Percentiles rank a stretch among this genome's conserved stretches.
phyloP scores from a whole-genome alignment of 2,113 vertebrate genomes.

The Atrichornis clamosus region DNA sequence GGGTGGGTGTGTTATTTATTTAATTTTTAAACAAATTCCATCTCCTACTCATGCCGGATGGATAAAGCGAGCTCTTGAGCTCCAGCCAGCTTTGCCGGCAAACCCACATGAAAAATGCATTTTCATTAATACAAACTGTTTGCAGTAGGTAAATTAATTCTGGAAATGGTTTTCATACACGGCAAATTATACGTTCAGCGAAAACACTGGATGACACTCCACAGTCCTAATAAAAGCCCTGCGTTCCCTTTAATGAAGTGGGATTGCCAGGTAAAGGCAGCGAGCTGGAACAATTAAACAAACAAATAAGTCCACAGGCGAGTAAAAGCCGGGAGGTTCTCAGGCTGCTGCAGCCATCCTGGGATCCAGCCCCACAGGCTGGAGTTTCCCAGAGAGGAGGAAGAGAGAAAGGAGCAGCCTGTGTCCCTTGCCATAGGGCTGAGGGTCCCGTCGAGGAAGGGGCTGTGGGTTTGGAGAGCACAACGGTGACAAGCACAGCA shows the following conservation, averaged over 20 bases:
- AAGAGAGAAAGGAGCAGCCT: background rate
- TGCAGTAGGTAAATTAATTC: constrained; percentile 76
- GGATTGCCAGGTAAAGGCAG: constrained; percentile 1
- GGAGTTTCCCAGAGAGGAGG: background rate
- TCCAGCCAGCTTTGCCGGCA: constrained; percentile 34
- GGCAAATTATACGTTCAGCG: constrained; percentile 51
- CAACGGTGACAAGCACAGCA: fast-evolving
- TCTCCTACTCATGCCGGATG: constrained; percentile 61
- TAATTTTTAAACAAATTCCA: constrained; percentile 62
- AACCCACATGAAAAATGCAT: constrained; percentile 59
- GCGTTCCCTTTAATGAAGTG: background rate
- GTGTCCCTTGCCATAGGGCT: background rate
- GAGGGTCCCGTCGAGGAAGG: fast-evolving
- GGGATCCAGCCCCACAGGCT: fast-evolving
- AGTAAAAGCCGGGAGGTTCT: background rate
- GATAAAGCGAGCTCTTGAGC: constrained; percentile 68
- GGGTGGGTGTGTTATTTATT: constrained; percentile 62
- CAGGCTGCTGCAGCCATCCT: background rate
- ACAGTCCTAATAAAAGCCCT: background rate
- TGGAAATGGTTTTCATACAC: constrained; percentile 65
- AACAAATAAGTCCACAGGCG: background rate
- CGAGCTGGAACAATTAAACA: background rate
- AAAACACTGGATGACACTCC: background rate
- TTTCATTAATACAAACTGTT: constrained; percentile 76
- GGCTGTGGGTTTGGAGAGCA: fast-evolving